Conservation (phyloP, 2,113 vertebrate genomes). For the Smithornis capensis region DNA sequence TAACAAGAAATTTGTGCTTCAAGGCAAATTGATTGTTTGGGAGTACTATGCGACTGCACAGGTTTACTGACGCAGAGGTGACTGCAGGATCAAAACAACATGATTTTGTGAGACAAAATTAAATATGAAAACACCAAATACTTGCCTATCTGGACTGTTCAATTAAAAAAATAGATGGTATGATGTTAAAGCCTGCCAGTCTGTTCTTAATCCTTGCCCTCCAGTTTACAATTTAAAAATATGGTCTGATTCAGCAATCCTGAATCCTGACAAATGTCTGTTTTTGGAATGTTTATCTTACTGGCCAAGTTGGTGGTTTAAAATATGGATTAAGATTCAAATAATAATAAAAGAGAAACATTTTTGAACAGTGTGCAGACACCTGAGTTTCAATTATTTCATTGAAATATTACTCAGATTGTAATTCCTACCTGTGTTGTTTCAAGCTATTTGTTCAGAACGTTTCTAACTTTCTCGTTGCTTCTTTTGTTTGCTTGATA, state of each 20-base stretch:
- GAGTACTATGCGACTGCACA: not conserved
- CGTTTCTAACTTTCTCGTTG: not conserved
- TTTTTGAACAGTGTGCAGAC: not conserved
- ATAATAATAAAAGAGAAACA: not conserved
- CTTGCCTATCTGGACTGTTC: not conserved
- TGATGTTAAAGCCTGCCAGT: not conserved
- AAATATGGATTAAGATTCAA: not conserved
- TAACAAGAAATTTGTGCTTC: not conserved
- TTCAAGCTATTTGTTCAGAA: conserved; percentile 13
- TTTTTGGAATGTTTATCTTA: not conserved
- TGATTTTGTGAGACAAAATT: not conserved
- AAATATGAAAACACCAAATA: not conserved
- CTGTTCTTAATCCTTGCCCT: not conserved
- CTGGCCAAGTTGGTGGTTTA: not conserved
- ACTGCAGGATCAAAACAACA: not conserved
- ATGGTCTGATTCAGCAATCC: not conserved
- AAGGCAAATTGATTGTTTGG: not conserved
- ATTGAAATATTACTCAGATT: not conserved
- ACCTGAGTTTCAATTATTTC: conserved; percentile 18
- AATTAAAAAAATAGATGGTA: not conserved
- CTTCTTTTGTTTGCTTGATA: not conserved
- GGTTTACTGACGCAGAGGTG: not conserved
- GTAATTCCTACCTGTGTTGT: not conserved
- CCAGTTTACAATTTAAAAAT: not conserved
- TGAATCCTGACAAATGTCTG: not conserved